A percentile compares a stretch with the other conserved stretches of the same genome.
Conservation (phyloP, 2,113 vertebrate genomes). For the Neotoma lepida region DNA sequence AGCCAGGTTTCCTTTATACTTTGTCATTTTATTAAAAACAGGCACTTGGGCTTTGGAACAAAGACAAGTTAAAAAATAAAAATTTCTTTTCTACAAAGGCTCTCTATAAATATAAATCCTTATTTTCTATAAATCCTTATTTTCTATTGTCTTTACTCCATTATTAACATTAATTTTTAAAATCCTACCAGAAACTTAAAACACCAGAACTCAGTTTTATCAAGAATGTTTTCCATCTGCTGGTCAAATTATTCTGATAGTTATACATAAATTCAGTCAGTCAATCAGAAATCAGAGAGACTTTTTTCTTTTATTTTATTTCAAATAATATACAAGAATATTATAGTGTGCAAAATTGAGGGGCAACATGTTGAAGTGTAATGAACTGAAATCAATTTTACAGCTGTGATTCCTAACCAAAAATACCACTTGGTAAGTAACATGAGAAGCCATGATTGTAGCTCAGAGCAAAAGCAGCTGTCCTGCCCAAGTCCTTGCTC, state of each 20-base stretch:
- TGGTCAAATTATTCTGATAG: neutral
- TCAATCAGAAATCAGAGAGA: constrained; percentile 45
- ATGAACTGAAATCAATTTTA: constrained; percentile 88
- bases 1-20: neutral
- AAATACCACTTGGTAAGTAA: constrained; percentile 86
- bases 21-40: constrained; percentile 37
- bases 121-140: neutral
- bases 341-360: constrained; percentile 98
- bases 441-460: constrained; percentile 90
- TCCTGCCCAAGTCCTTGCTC: constrained; percentile 82
- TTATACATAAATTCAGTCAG: neutral
- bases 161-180: neutral
- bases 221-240: neutral
- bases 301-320: constrained; percentile 91
- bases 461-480: constrained; percentile 86
- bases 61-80: constrained; percentile 27
- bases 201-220: neutral
- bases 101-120: neutral
- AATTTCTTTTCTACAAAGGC: neutral
- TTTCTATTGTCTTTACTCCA: neutral
- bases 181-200: neutral
- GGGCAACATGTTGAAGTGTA: constrained; percentile 92
- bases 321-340: constrained; percentile 99
- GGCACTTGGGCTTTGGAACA: neutral
- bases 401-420: constrained; percentile 89